Conservation (phyloP, 2,888 invertebrate genomes). For the Dicyrtomina minuta region DNA sequence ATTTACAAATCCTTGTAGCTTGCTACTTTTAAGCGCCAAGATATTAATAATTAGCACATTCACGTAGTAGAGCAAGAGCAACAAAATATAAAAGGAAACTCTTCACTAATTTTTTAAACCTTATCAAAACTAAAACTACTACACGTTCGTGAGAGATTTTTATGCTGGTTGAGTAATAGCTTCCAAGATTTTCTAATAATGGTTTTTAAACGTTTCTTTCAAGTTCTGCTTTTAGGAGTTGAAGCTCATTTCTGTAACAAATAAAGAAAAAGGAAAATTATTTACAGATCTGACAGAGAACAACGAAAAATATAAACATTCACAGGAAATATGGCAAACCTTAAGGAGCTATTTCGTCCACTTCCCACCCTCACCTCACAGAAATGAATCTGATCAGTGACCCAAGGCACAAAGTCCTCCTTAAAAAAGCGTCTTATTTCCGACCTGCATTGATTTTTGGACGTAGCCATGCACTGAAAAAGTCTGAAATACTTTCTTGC, state of each 20-base stretch:
- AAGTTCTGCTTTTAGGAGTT: slow-evolving; percentile 5
- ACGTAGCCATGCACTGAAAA: neutral
- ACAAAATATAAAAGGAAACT: too few relatives aligned
- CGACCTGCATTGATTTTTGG: neutral
- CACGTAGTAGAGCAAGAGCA: too few relatives aligned
- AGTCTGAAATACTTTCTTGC: slow-evolving; percentile 16
- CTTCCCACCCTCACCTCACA: slow-evolving; percentile 34
- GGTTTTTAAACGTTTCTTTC: neutral
- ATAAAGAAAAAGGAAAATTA: neutral
- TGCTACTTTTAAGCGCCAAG: too few relatives aligned
- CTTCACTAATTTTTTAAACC: too few relatives aligned
- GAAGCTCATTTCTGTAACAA: slow-evolving; percentile 1
- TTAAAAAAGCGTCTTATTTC: slow-evolving; percentile 18
- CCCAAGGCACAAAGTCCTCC: slow-evolving; percentile 28
- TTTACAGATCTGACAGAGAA: neutral
- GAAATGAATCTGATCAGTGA: slow-evolving; percentile 24
- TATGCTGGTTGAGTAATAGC: too few relatives aligned
- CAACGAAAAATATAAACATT: neutral
- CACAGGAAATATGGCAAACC: slow-evolving; percentile 30
- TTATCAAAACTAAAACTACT: too few relatives aligned
- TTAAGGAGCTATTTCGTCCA: slow-evolving; percentile 37
- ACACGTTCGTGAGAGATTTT: too few relatives aligned
- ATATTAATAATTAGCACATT: too few relatives aligned
- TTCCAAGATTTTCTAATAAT: too few relatives aligned
- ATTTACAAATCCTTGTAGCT: too few relatives aligned